Conservation (phyloP, 2,113 vertebrate genomes). For the Seriola aureovittata region DNA sequence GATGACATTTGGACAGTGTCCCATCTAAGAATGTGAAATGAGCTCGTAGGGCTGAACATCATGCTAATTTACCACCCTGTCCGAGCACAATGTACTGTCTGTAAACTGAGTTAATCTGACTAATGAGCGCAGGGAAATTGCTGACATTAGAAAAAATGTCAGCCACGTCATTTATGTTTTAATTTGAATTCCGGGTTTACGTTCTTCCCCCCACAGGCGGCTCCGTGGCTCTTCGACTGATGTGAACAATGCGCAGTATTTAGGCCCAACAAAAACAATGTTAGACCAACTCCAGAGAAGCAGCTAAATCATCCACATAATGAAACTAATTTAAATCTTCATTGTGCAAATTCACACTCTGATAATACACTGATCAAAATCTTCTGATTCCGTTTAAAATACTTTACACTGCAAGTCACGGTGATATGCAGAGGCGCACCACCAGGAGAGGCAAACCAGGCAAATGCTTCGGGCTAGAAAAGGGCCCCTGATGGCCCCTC, state of each 20-base stretch:
- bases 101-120: neutral
- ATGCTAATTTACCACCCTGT: conserved; percentile 17
- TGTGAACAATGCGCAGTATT: neutral
- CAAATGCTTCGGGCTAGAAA: too few relatives aligned
- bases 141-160: conserved; percentile 12
- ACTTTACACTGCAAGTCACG: too few relatives aligned
- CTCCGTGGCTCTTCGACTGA: neutral
- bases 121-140: conserved; percentile 11
- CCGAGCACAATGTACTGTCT: neutral
- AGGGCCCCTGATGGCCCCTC: too few relatives aligned
- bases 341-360: neutral
- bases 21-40: conserved; percentile 33
- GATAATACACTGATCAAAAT: neutral
- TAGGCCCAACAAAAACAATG: neutral
- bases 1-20: conserved; percentile 45
- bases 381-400: too few relatives aligned
- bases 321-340: neutral
- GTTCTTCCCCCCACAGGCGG: neutral
- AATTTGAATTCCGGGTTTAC: neutral
- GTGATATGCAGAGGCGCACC: too few relatives aligned
- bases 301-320: neutral
- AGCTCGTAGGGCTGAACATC: conserved; percentile 8
- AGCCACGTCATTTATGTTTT: neutral
- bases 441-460: too few relatives aligned
- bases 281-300: neutral